These are phyloP conservation scores for Mesoclemmys tuberculata DNA, from an alignment of 2,113 vertebrate genomes.

Conservation along the genomic window DNA sequence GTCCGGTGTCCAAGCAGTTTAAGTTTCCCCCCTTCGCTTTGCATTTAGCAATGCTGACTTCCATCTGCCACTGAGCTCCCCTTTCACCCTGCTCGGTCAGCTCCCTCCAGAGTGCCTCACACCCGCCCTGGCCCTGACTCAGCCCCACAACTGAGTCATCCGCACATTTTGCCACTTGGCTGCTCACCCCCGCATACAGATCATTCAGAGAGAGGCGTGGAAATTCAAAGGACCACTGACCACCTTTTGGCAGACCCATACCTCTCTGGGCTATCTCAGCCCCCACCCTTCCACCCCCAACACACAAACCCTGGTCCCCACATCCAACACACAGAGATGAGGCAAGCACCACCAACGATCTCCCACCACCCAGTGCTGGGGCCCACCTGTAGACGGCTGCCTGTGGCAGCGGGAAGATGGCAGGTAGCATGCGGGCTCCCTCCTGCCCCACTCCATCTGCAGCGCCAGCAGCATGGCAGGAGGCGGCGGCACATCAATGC, in stretches of 20 bases:
- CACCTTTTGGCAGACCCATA: not conserved
- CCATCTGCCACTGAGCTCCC: not conserved
- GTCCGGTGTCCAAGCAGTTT: not conserved
- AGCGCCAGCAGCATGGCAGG: slow-evolving; percentile 84
- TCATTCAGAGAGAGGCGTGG: not conserved
- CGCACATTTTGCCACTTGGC: not conserved
- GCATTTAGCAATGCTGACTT: not conserved
- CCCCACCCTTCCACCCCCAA: not conserved
- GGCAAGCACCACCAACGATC: not conserved
- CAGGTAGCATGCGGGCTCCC: slow-evolving; percentile 74
- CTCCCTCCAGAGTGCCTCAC: not conserved
- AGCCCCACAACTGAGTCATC: not conserved
- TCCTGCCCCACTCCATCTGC: slow-evolving; percentile 83
- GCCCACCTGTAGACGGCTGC: slow-evolving; percentile 87
- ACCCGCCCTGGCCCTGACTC: not conserved
- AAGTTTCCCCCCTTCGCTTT: not conserved
- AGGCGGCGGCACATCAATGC: slow-evolving; percentile 81
- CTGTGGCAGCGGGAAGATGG: slow-evolving; percentile 78
- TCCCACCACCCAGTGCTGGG: slow-evolving; percentile 1
- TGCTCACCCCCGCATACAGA: not conserved
- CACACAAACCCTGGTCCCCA: not conserved
- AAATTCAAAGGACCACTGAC: not conserved
- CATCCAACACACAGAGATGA: not conserved
- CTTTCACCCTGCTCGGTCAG: not conserved
- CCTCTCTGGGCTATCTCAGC: not conserved